These are phyloP conservation scores for Halocynthia roretzi DNA, from an alignment of 23 tunicate genomes.

Conservation along the genomic window DNA sequence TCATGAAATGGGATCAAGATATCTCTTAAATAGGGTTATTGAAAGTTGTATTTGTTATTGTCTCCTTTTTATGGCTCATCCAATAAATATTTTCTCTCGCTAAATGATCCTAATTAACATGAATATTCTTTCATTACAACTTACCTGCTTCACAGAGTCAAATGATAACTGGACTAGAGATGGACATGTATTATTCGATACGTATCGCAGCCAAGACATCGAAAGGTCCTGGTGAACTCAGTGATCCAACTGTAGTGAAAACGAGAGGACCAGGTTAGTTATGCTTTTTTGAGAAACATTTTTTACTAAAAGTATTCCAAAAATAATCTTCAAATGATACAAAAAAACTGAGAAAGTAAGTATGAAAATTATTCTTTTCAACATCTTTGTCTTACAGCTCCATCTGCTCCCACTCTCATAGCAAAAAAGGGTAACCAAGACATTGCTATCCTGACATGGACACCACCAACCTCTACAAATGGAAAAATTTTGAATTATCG, in stretches of 20 bases:
- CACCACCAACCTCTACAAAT: constrained; percentile 24
- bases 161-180: constrained; percentile 25
- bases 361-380: too few relatives aligned
- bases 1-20: not conserved
- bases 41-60: too few relatives aligned
- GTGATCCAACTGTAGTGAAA: constrained; percentile 32
- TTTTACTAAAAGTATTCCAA: not conserved
- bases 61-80: too few relatives aligned
- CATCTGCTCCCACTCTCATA: constrained; percentile 17
- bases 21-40: constrained; percentile 2
- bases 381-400: constrained; percentile 30
- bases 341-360: too few relatives aligned
- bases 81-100: too few relatives aligned
- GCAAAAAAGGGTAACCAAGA: constrained; percentile 3
- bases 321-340: not conserved
- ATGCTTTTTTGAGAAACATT: not conserved
- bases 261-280: constrained; percentile 59
- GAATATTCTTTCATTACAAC: not conserved
- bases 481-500: constrained; percentile 36
- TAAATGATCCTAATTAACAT: not conserved
- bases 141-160: constrained; percentile 29
- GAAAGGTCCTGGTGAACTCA: constrained; percentile 52
- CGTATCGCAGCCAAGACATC: constrained; percentile 55
- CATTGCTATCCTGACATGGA: constrained; percentile 40
- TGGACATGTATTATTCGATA: constrained; percentile 54